phyloP scores from a whole-genome alignment of 2,888 invertebrate genomes.

The Drosophila recens region DNA sequence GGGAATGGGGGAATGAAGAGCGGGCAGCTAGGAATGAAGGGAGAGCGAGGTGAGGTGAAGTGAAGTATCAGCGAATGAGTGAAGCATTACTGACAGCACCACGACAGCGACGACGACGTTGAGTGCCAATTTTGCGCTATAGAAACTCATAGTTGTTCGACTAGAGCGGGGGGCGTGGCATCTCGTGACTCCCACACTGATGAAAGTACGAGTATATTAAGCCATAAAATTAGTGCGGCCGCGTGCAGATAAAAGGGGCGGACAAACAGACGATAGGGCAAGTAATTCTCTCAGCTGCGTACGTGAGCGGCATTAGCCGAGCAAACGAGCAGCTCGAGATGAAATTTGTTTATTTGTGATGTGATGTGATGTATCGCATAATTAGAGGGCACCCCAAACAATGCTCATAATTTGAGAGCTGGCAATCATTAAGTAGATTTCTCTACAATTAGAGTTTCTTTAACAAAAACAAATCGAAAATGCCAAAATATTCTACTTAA shows the following conservation, averaged over 20 bases:
- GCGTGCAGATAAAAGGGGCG: slow-evolving; percentile 32
- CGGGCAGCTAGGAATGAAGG: neutral
- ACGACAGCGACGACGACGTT: slow-evolving; percentile 65
- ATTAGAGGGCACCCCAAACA: slow-evolving; percentile 54
- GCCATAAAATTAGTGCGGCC: slow-evolving; percentile 81
- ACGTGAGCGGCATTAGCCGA: slow-evolving; percentile 68
- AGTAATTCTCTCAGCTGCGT: slow-evolving; percentile 35
- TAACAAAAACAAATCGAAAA: slow-evolving; percentile 10
- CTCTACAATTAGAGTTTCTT: slow-evolving; percentile 6
- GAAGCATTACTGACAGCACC: slow-evolving; percentile 69
- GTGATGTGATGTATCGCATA: slow-evolving; percentile 71
- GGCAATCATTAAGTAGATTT: slow-evolving; percentile 44
- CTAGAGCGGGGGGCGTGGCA: neutral
- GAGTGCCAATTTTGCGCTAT: slow-evolving; percentile 72
- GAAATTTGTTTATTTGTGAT: slow-evolving; percentile 75
- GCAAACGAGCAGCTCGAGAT: slow-evolving; percentile 49
- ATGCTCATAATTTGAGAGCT: slow-evolving; percentile 25
- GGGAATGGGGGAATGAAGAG: neutral
- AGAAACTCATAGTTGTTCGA: slow-evolving; percentile 64
- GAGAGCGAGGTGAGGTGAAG: slow-evolving; percentile 12
- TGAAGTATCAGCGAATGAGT: slow-evolving; percentile 52
- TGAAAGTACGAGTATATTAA: slow-evolving; percentile 73
- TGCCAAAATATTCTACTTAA: neutral
- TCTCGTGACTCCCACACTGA: slow-evolving; percentile 32
- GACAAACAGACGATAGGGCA: neutral